Conservation (phyloP, 2,797 vertebrate species). For the Pyrocephalus nanus region DNA sequence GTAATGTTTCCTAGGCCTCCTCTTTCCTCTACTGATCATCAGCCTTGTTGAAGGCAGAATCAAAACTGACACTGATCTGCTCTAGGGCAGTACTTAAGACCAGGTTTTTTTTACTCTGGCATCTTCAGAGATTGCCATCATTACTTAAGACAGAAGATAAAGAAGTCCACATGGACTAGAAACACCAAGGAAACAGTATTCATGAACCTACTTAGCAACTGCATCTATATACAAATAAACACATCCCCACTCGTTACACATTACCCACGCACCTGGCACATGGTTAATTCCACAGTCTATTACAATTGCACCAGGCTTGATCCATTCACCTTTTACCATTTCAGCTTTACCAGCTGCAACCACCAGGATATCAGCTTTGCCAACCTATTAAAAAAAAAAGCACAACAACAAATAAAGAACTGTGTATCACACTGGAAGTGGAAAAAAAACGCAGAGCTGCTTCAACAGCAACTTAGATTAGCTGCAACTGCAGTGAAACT, state of each 20-base stretch:
- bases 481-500: not conserved
- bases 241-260: not conserved
- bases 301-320: conserved; percentile 94
- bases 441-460: not conserved
- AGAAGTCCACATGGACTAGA: not conserved
- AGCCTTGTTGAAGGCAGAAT: not conserved
- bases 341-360: conserved; percentile 93
- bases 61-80: not conserved
- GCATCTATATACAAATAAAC: conserved; percentile 21
- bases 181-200: conserved; percentile 38
- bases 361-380: conserved; percentile 93
- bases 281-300: conserved; percentile 99
- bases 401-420: not conserved
- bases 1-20: not conserved
- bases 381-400: conserved; percentile 76
- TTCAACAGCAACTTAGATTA: not conserved
- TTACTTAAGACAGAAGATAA: not conserved
- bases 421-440: not conserved
- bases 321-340: conserved; percentile 96
- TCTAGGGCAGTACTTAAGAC: not conserved
- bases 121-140: not conserved
- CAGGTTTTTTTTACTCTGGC: not conserved
- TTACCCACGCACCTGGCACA: conserved; percentile 82
- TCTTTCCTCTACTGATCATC: not conserved
- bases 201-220: conserved; percentile 39